Conservation (phyloP, 2,888 invertebrate genomes). For the Acrocyrtus sp. region DNA sequence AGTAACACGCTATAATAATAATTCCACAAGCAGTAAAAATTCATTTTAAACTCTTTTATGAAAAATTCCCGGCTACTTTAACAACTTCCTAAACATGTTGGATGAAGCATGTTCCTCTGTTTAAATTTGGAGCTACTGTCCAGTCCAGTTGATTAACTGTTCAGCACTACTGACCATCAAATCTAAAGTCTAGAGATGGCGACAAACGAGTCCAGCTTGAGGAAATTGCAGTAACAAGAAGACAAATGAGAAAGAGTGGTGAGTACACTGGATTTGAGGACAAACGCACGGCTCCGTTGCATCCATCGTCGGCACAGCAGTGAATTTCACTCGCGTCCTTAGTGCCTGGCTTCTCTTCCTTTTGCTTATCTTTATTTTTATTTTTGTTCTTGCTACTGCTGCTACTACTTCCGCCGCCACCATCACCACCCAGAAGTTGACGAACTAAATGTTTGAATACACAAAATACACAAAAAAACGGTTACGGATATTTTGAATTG, state of each 20-base stretch:
- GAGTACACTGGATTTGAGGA: background rate
- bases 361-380: conserved; percentile 22
- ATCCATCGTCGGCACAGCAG: conserved; percentile 43
- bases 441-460: too few species aligned
- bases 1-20: too few species aligned
- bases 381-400: conserved; percentile 21
- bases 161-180: too few species aligned
- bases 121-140: background rate
- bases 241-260: conserved; percentile 26
- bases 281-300: conserved; percentile 35
- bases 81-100: too few species aligned
- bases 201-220: too few species aligned
- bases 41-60: too few species aligned
- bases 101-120: background rate
- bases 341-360: conserved; percentile 36
- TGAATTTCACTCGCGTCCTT: conserved; percentile 28
- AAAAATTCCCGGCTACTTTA: too few species aligned
- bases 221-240: conserved; percentile 6
- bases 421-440: conserved; percentile 40
- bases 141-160: too few species aligned
- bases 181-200: too few species aligned
- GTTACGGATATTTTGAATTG: too few species aligned
- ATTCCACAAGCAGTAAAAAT: too few species aligned
- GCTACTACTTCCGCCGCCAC: conserved; percentile 25
- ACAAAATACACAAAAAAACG: too few species aligned